A percentile compares a stretch with the other conserved stretches of the same genome.
These are phyloP conservation scores for Pantherophis guttatus DNA, from an alignment of 2,113 vertebrate species.

Conservation along the genomic window DNA sequence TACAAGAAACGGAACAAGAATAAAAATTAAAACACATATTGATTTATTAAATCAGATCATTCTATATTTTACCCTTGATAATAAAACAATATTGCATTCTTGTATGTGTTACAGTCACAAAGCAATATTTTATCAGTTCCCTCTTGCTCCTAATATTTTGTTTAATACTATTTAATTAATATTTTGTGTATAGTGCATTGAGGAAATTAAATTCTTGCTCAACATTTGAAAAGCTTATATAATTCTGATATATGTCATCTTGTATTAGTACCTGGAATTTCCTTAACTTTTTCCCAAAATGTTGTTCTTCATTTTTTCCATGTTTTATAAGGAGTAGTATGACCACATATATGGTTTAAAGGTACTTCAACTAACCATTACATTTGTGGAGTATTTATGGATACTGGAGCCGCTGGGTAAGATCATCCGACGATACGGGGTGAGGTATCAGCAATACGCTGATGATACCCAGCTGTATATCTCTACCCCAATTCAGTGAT, in stretches of 20 bases:
- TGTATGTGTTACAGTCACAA: neutral
- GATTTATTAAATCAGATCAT: neutral
- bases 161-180: neutral
- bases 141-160: neutral
- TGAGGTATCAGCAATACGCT: no score
- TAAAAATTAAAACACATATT: neutral
- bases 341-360: neutral
- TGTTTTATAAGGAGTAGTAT: neutral
- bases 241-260: neutral
- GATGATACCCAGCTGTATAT: no score
- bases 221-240: neutral
- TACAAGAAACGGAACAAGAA: neutral
- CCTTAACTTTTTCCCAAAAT: neutral
- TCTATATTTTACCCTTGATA: neutral
- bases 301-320: neutral
- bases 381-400: neutral
- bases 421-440: no score
- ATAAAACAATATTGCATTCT: neutral
- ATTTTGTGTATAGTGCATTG: neutral
- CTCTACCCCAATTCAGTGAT: no score
- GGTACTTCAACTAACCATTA: neutral
- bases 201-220: neutral
- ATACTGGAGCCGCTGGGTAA: no score
- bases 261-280: neutral
- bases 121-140: neutral